Evolutionary conservation across 2,888 invertebrate genomes (phyloP).

Genomic region (Abscondita cerata): DNA sequence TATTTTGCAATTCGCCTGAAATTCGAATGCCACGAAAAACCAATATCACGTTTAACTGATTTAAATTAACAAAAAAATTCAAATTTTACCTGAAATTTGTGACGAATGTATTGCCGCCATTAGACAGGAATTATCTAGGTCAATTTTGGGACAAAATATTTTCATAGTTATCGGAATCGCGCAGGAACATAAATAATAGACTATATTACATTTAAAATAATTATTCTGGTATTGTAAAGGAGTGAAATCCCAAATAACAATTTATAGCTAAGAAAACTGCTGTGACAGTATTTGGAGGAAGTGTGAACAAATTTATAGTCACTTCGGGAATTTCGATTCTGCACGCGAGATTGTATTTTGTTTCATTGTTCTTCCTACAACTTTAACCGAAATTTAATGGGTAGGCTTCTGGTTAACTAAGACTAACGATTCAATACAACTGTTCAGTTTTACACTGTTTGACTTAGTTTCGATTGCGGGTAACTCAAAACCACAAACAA

Average conservation of each 20-base stretch:
- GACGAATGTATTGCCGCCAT: too few relatives aligned
- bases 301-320: slow-evolving; percentile 38
- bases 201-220: slow-evolving; percentile 18
- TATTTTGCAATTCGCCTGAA: slow-evolving; percentile 47
- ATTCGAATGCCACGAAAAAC: slow-evolving; percentile 23
- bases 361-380: slow-evolving; percentile 23
- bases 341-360: slow-evolving; percentile 31
- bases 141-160: too few relatives aligned
- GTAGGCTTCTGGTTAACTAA: slow-evolving; percentile 33
- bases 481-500: slow-evolving; percentile 11
- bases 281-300: slow-evolving; percentile 35
- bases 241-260: slow-evolving; percentile 26
- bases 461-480: slow-evolving; percentile 22
- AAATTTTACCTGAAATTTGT: background rate
- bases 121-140: background rate
- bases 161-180: background rate
- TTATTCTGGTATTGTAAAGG: slow-evolving; percentile 25
- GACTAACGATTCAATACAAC: slow-evolving; percentile 34
- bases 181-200: background rate
- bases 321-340: slow-evolving; percentile 35
- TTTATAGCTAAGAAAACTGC: slow-evolving; percentile 30
- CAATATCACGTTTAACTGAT: slow-evolving; percentile 4
- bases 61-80: slow-evolving; percentile 2
- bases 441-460: slow-evolving; percentile 25
- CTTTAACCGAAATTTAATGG: slow-evolving; percentile 33